These are phyloP conservation scores for Antheraea yamamai DNA, from an alignment of 2,888 invertebrate species.

Conservation along the genomic window DNA sequence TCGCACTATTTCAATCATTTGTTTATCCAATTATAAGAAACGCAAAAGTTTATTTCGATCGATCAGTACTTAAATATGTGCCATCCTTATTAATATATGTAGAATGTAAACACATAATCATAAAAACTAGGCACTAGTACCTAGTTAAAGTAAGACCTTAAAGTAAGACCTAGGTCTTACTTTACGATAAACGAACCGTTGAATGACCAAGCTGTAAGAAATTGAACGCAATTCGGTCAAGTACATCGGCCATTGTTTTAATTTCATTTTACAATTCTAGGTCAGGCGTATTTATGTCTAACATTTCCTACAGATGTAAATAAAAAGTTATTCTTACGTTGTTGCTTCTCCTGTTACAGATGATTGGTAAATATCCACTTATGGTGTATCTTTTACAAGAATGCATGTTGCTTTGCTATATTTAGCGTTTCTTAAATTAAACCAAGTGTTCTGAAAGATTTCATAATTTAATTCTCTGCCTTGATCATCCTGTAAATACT, in stretches of 20 bases:
- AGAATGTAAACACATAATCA: not conserved
- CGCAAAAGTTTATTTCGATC: no score
- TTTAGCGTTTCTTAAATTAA: no score
- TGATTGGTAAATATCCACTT: not conserved
- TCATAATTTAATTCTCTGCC: no score
- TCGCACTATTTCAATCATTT: no score
- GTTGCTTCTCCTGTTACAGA: not conserved
- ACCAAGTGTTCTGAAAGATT: no score
- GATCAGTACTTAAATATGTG: no score
- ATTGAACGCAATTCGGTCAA: conserved; percentile 17
- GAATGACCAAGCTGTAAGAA: not conserved
- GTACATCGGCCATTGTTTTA: conserved; percentile 11
- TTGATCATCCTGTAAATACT: no score
- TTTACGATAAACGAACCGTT: not conserved
- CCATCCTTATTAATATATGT: not conserved
- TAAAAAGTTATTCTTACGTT: not conserved
- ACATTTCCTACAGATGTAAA: not conserved
- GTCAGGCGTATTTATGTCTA: not conserved
- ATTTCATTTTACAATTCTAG: not conserved
- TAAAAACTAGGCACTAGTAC: not conserved
- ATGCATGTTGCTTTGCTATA: no score
- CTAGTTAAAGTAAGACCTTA: no score
- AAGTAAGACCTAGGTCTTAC: no score
- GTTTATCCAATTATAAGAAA: no score
- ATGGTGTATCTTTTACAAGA: not conserved